These are phyloP conservation scores for Sthenelais limicola DNA, from an alignment of 2,888 invertebrate genomes.

Conservation along the genomic window DNA sequence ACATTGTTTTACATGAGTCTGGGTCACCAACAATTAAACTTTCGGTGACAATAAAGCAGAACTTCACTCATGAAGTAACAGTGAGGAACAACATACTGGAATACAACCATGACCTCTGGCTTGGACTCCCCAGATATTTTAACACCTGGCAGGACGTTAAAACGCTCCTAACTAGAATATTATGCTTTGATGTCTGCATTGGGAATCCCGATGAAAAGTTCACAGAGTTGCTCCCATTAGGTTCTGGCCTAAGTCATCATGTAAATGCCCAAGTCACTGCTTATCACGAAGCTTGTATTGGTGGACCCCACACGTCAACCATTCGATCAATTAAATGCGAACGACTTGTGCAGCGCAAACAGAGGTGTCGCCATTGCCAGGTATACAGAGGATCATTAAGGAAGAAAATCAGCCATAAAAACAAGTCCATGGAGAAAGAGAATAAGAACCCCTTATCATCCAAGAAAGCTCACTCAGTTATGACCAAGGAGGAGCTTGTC, in stretches of 20 bases:
- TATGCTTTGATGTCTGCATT: not conserved
- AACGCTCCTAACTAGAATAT: not conserved
- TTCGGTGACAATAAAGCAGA: no score
- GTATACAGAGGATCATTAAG: conserved; percentile 15
- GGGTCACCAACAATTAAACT: no score
- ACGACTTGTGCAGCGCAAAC: not conserved
- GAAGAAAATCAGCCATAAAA: not conserved
- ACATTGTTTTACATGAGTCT: no score
- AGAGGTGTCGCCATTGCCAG: not conserved
- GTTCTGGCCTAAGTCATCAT: not conserved
- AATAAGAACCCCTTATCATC: no score
- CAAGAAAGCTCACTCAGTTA: no score
- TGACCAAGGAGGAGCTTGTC: no score
- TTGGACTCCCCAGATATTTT: not conserved
- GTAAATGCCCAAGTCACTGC: no score
- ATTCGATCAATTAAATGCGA: not conserved
- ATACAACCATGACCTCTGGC: not conserved
- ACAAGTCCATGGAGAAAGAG: no score
- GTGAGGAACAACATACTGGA: not conserved
- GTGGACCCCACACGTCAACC: not conserved
- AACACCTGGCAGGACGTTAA: not conserved
- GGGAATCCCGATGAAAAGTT: not conserved
- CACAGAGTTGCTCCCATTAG: not conserved
- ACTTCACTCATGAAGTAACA: no score
- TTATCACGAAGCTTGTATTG: no score